Conservation (phyloP, 2,113 vertebrate species). For the Conger conger region DNA sequence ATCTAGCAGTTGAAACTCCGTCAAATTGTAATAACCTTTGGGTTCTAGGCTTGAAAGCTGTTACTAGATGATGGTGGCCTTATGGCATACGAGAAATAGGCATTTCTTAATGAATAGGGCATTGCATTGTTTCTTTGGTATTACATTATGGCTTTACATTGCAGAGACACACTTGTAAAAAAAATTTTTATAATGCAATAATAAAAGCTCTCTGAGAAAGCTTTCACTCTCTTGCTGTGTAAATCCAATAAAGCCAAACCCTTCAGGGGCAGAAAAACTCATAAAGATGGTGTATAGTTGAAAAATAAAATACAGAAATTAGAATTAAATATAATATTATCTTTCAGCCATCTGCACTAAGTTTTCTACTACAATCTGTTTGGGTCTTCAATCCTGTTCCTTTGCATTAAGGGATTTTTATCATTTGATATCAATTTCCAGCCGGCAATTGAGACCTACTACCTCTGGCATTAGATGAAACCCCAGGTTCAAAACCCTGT, state of each 20-base stretch:
- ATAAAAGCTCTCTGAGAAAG: not conserved
- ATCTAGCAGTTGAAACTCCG: not conserved
- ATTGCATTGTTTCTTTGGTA: constrained; percentile 2
- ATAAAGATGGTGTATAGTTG: not conserved
- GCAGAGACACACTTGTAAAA: not conserved
- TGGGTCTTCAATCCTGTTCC: not conserved
- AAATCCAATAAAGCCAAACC: not conserved
- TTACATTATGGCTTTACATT: constrained; percentile 5
- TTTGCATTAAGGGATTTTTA: not conserved
- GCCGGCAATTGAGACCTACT: no score
- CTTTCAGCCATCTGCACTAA: not conserved
- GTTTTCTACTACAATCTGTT: not conserved
- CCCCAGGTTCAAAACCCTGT: not conserved
- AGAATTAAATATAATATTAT: not conserved
- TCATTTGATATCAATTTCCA: not conserved
- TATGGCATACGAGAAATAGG: not conserved
- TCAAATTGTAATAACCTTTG: constrained; percentile 4
- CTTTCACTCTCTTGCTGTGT: not conserved
- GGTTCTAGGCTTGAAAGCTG: not conserved
- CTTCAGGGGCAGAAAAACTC: not conserved
- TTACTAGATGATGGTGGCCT: not conserved
- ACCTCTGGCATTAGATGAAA: no score
- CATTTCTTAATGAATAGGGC: not conserved
- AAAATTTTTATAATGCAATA: not conserved
- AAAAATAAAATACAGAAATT: constrained; percentile 2